Evolutionary conservation across 30 jellyfish, hydroid and myxozoan species (phyloP), one percentile per base, ranked within the genome.

Genomic region (Turritopsis rubra): DNA sequence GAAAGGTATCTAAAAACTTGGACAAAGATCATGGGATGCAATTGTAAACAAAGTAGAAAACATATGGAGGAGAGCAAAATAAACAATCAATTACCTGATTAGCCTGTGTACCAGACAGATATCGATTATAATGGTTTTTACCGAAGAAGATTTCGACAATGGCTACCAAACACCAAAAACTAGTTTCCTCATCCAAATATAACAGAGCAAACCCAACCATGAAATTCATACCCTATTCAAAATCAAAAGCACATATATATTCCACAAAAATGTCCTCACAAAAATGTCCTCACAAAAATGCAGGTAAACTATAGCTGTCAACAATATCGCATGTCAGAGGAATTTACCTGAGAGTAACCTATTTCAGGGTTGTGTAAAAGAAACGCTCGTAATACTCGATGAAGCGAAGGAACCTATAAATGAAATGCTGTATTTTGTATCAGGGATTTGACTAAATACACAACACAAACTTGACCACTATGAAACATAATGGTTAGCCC

Each of bases 51-150:
- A 16, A n/a, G n/a, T n/a, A n/a, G n/a, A n/a, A n/a, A n/a, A n/a
- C n/a, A n/a, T n/a, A n/a, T n/a, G 29, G 3, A 7, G 1, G n/a
- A 4, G 25, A 21, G n/a, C 30, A 23, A 3, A n/a, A n/a, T n/a
- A n/a, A n/a, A n/a, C n/a, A n/a, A n/a, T n/a, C n/a, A n/a, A n/a
- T n/a, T 60, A 91, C 97, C 96, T 91, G 97, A 75, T 87, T 91
- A 29, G 97, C 97, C 82, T 91, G 97, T 28, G 97, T 80, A 4
- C 97, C 97, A 78, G 97, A 86, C 29, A 91, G 84, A 73, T 91
- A 91, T 29, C 76, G 90, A 74, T 91, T 91, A 82, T 91, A 91
- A 70, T 91, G 97, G 73, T 79, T 79, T 30, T 79, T 65, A 72
- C 70, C 54, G 87, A 91, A 91, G 83, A 75, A 91, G 13, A 86